Percentiles rank a stretch among this genome's conserved stretches.
phyloP scores from a whole-genome alignment of 2,888 invertebrate genomes.

The Helleia helle region DNA sequence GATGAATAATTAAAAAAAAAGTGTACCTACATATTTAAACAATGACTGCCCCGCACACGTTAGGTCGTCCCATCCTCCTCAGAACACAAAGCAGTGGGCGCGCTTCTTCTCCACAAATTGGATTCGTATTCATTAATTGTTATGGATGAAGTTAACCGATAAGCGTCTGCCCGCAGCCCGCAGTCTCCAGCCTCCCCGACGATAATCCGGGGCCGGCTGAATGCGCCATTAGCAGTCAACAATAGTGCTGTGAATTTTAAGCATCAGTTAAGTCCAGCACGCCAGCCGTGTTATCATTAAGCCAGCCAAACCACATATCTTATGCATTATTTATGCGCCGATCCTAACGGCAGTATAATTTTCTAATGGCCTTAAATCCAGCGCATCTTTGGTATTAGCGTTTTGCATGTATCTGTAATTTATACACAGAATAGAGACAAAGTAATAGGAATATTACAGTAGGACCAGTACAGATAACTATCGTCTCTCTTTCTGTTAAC shows the following conservation, averaged over 20 bases:
- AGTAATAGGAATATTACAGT: neutral
- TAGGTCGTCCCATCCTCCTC: no score
- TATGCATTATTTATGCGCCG: slow-evolving; percentile 40
- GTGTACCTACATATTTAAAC: no score
- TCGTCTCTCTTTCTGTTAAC: no score
- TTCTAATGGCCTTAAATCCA: slow-evolving; percentile 4
- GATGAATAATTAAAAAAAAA: no score
- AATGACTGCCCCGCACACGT: no score
- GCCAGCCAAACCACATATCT: slow-evolving; percentile 27
- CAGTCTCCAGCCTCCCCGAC: neutral
- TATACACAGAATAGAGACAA: neutral
- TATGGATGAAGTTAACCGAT: slow-evolving; percentile 4
- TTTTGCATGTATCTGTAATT: no score
- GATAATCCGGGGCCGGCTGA: neutral
- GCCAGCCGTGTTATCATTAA: slow-evolving; percentile 6
- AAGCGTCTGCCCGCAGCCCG: neutral
- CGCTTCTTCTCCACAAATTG: neutral
- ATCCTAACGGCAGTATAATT: slow-evolving; percentile 32
- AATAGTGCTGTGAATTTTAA: slow-evolving; percentile 6
- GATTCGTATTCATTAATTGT: slow-evolving; percentile 2
- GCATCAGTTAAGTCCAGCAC: neutral
- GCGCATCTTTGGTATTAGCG: slow-evolving; percentile 1
- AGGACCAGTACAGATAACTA: no score
- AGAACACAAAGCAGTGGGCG: neutral
- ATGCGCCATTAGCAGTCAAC: slow-evolving; percentile 11